Base-by-base conservation (phyloP, 92 coral and sea anemone species). In the Pocillopora meandrina region DNA sequence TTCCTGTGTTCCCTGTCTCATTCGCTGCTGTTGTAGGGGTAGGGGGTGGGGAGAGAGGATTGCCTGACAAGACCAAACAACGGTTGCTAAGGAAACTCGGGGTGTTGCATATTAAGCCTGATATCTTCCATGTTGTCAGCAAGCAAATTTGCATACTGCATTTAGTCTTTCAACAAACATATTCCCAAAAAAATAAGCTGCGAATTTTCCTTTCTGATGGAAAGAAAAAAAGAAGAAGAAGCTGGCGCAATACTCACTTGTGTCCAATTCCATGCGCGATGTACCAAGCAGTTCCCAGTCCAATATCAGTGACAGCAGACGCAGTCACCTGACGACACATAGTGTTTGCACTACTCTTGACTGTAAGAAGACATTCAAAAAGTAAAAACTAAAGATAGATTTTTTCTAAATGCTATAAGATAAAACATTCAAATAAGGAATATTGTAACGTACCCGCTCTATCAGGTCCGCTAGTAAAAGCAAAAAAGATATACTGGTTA, bases 191-290 rank as follows among this genome's bases (percentile, higher is more conserved):
- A 42, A 42, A 42, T 7, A 3, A 7, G 52, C 52, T 7, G 52
- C 4, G 52, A 42, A 7, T 42, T 42, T 42, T 3, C 52, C 52
- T 42, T 42, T 42, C 52, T 26, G 31, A 26, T 1, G 0, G 31
- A 23, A 42, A 33, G 26, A 42, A 20, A 36, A 1, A 16, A 19
- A 23, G n/a, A 5, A 71, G 9, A 35, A 11, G 26, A 52, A 10
- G 63, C 63, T 9, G 78, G 20, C 68, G 68, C 31, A 64, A 16
- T 52, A 6, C 81, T 76, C n/a, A 76, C 81, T 58, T 76, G 68
- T 76, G 67, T 56, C 81, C 81, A 58, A 76, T 76, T 34, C 34
- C 81, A 76, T 76, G 67, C 20, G 67, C 68, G 16, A 76, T 61
- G 49, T 1, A 31, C 68, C 81, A 58, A 55, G 81, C 81, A 56